Evolutionary conservation across 2,113 vertebrate genomes (phyloP).

Genomic region (Nothocercus julius): DNA sequence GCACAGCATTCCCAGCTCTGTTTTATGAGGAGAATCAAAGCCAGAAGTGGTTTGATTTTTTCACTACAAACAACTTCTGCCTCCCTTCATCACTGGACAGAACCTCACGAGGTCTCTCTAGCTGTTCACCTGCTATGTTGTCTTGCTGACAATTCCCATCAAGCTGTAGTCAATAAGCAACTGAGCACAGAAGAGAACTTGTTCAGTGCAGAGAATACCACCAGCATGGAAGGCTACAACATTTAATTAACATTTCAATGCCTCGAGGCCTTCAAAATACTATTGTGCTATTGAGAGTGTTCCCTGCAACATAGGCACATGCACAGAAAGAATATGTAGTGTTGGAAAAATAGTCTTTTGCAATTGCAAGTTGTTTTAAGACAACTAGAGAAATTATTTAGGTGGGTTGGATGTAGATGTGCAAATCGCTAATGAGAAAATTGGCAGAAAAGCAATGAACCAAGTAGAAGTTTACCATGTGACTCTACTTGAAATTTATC

Average conservation of each 20-base stretch:
- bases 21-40: neutral
- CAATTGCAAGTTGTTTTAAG: neutral
- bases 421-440: neutral
- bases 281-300: neutral
- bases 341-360: neutral
- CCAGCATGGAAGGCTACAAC: neutral
- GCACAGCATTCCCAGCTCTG: neutral
- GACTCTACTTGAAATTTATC: constrained; percentile 46
- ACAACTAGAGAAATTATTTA: neutral
- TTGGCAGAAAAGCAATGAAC: constrained; percentile 14
- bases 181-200: neutral
- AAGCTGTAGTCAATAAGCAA: neutral
- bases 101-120: neutral
- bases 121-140: constrained; percentile 4
- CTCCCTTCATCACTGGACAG: neutral
- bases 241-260: constrained; percentile 3
- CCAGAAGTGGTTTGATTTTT: neutral
- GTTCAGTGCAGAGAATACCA: neutral
- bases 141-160: constrained; percentile 31
- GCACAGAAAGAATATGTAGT: neutral
- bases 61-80: neutral
- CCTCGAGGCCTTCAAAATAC: neutral
- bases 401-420: neutral
- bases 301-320: neutral
- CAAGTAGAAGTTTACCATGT: neutral